Evolutionary conservation across 2,888 invertebrate species (phyloP), one percentile per base, ranked within the genome.

Genomic region (Noctuana brunneofusca): DNA sequence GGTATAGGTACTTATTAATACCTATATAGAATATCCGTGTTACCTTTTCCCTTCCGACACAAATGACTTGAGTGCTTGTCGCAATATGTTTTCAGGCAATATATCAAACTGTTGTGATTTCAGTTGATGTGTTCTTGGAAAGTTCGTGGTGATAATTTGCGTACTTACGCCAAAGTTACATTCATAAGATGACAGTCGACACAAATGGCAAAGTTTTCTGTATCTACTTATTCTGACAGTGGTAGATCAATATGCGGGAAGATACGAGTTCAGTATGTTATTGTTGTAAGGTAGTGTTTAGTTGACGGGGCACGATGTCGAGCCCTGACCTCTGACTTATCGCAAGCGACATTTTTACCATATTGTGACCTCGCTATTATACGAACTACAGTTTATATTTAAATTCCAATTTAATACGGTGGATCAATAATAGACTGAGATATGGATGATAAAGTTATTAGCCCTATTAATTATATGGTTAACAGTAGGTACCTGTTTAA

Each of bases 181-280:
- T 53, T 43, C 24, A 20, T 9, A 48, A 55, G 38, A 49, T 49
- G 55, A 35, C 48, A 46, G 49, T 62, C 43, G 55, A 50, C 22
- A 49, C 22, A 50, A 62, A 62, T 55, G 18, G 55, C 48, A 49
- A 62, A 62, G 62, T 62, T 56, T 56, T 50, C 30, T n/a, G 16
- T 41, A 2, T 11, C 50, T 18, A 59, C 30, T 8, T 16, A 20
- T 14, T 41, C 49, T 62, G 55, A 49, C 27, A 48, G 54, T 48
- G 46, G 27, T 35, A 55, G 27, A 49, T 55, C 35, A 38, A 48
- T 24, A 30, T 16, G 22, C 54, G 22, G 53, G 32, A 24, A 48
- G 48, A 41, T 50, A 9, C 12, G 20, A 46, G 20, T 20, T 20
- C 4, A 18, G 32, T 24, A 1, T 24, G 24, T 24, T 24, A 24